Base-by-base conservation (phyloP, 2,113 vertebrate species). In the Butorides virescens region DNA sequence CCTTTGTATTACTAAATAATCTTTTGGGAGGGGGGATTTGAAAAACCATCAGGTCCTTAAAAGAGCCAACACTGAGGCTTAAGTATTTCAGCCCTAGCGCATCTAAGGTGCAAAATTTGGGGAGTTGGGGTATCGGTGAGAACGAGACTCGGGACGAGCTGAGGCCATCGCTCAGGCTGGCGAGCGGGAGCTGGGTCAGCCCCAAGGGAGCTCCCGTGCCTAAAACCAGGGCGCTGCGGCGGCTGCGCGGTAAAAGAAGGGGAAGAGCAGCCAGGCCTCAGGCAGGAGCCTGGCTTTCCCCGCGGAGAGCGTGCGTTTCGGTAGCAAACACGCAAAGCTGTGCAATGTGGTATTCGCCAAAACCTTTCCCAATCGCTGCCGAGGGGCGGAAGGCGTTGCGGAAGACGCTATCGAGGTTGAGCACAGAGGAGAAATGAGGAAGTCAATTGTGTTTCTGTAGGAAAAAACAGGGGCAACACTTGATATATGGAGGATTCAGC, bases 1-100 rank as follows among this genome's bases (percentile, higher is more conserved):
- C 92, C 98, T 98, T 99, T 99, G 98, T 99, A 52, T 96, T 78
- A 7, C 25, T 30, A 46, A 89, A 76, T 46, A 74, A 58, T 65
- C 83, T 79, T 39, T 55, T 39, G 20, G 72, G 39, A 22, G 25
- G 63, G 29, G 30, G 70, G n/a, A 27, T 55, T 77, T 73, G 39
- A 52, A 53, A 76, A 91, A 68, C 75, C 62, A 21, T 62, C 85
- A 42, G 50, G 6, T 79, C 20, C 65, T 89, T 66, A 36, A 56
- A 58, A 75, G 32, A 88, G 49, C 27, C 80, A 47, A 0, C 0
- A 1, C 55, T n/a, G 75, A 27, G 50, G 50, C 75, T 96, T 0
- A 8, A 88, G 68, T 18, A 12, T 67, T 71, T 83, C 2, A 5
- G 59, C 53, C 79, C 19, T 8, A 4, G 47, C 10, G 53, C 70